Base-by-base conservation (phyloP, 2,797 vertebrate species). In the Clarias pachynema region DNA sequence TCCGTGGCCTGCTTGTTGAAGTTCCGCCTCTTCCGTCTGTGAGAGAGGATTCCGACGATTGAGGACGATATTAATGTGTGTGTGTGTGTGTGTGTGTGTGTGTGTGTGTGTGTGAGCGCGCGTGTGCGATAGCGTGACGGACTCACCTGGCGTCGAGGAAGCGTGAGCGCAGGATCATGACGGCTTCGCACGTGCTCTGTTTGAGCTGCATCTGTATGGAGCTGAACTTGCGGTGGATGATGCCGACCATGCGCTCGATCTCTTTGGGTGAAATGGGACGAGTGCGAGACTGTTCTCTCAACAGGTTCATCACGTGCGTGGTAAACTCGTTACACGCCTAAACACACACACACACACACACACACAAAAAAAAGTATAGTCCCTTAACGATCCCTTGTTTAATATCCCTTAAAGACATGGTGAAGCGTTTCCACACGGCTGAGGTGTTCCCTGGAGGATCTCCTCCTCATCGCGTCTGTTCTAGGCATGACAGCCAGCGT, bases 181-280 rank as follows among this genome's bases (percentile, higher is more conserved):
- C 98, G 0, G 98, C 98, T 93, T 99, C 98, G 0, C 98, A 99
- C 91, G 97, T 97, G 96, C 97, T 98, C 93, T 99, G 98, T 85
- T 99, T 99, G 59, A 99, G 94, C 94, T 99, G 98, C 97, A 99
- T 98, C 96, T 99, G 98, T 94, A 99, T 99, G 93, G 98, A 98
- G 95, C 97, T 99, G 96, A 99, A 99, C 94, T 99, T 99, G 95
- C 98, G 97, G 93, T 99, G 98, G 94, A 99, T 99, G 94, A 99
- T 99, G 94, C 94, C 95, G 91, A 99, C 98, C 98, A 99, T 99
- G 66, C 98, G 95, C 91, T 99, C 98, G 3, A 99, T 99, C 95
- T 99, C 98, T 94, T 99, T 99, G 0, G 98, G 98, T 0, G 98
- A 99, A 92, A 99, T 99, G 73, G 98, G 98, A 85, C 98, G 94